Percentiles rank a stretch among this genome's conserved stretches.
These are phyloP conservation scores for Brachyptera putata DNA, from an alignment of 2,888 invertebrate species.

Conservation along the genomic window DNA sequence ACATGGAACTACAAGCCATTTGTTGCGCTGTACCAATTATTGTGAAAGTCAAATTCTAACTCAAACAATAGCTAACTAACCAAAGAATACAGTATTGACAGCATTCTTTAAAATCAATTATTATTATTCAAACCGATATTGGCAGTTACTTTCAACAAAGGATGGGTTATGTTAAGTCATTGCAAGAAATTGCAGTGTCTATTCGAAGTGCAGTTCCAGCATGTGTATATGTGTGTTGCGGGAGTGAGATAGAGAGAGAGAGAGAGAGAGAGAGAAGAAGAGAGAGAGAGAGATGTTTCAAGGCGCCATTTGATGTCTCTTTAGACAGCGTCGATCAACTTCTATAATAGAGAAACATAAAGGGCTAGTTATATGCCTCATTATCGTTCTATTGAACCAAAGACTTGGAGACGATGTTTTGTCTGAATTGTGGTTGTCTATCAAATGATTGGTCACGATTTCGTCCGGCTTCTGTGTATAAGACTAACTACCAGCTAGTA, in stretches of 20 bases:
- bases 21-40: no score
- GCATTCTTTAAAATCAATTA: slow-evolving; percentile 11
- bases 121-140: neutral
- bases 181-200: slow-evolving; percentile 3
- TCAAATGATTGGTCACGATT: slow-evolving; percentile 5
- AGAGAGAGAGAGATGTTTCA: neutral
- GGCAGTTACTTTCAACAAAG: neutral
- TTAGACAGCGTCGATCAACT: neutral
- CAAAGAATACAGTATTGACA: neutral
- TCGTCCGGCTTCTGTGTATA: slow-evolving; percentile 1
- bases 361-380: slow-evolving; percentile 2
- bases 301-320: neutral
- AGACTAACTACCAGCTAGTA: neutral
- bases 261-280: neutral
- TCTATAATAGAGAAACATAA: neutral
- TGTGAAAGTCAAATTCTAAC: no score
- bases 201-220: neutral
- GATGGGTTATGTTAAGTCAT: neutral
- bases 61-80: neutral
- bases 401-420: no score
- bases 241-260: no score
- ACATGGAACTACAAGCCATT: no score
- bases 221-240: no score
- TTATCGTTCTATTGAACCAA: slow-evolving; percentile 3
- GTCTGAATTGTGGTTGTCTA: no score